Percentiles rank a stretch among this genome's conserved stretches.
Evolutionary conservation across 2,888 invertebrate species (phyloP).

Genomic region (Brassicogethes aeneus): DNA sequence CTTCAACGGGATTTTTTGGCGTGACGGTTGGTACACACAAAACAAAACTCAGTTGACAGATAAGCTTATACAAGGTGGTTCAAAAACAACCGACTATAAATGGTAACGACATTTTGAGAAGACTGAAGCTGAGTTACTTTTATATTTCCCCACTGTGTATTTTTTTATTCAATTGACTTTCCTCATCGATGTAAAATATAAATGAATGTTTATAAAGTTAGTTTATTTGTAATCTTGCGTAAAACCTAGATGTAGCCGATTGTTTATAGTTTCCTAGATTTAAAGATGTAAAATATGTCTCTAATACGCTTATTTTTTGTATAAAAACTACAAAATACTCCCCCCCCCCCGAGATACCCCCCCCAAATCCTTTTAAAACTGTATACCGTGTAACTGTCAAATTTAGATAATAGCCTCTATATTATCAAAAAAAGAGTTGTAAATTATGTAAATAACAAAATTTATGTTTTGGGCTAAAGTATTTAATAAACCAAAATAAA

Average conservation of each 20-base stretch:
- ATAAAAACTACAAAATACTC: constrained; percentile 24
- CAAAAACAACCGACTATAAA: no score
- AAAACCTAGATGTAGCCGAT: constrained; percentile 1
- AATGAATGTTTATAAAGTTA: constrained; percentile 10
- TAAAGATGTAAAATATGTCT: constrained; percentile 20
- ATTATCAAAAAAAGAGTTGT: constrained; percentile 19
- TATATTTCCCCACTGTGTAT: no score
- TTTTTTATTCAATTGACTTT: no score
- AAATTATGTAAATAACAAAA: constrained; percentile 29
- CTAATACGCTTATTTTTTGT: constrained; percentile 27
- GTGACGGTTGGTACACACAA: no score
- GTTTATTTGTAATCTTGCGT: constrained; percentile 14
- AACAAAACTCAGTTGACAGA: no score
- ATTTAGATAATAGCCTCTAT: constrained; percentile 13
- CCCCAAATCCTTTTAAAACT: constrained; percentile 14
- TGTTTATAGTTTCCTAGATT: constrained; percentile 17
- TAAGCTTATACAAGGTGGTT: no score
- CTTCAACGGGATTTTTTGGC: no score
- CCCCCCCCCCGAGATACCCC: no score
- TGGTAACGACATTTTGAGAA: no score
- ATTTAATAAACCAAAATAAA: constrained; percentile 25
- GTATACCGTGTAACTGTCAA: constrained; percentile 21
- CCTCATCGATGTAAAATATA: no score
- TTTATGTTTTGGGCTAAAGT: constrained; percentile 29
- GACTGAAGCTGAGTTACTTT: no score